Percentiles rank a stretch among this genome's conserved stretches.
These are phyloP conservation scores for Chrysina gloriosa DNA, from an alignment of 2,888 invertebrate genomes.

Conservation along the genomic window DNA sequence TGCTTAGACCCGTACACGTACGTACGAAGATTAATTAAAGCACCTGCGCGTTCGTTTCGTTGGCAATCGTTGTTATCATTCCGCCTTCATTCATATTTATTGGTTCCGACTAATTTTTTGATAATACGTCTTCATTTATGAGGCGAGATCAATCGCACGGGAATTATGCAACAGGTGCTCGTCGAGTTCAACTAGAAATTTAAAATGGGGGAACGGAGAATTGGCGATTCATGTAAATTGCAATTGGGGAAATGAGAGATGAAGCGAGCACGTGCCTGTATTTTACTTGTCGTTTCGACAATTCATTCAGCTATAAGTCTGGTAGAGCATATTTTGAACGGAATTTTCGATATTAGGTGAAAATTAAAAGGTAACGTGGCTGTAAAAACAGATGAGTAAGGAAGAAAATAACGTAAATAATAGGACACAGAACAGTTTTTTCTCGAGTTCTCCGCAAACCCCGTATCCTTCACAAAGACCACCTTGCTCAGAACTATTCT, in stretches of 20 bases:
- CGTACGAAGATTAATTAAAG: not conserved
- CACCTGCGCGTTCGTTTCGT: conserved; percentile 2
- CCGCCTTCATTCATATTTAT: conserved; percentile 6
- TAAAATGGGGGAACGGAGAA: not conserved
- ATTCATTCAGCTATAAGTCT: too few relatives aligned
- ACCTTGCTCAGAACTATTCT: too few relatives aligned
- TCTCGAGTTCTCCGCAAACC: too few relatives aligned
- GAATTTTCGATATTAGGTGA: too few relatives aligned
- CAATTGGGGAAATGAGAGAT: not conserved
- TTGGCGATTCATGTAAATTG: not conserved
- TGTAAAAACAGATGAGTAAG: too few relatives aligned
- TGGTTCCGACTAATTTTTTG: not conserved
- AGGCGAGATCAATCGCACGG: not conserved
- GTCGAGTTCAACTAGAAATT: not conserved
- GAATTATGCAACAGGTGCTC: conserved; percentile 8
- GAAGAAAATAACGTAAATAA: too few relatives aligned
- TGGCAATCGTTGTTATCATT: conserved; percentile 12
- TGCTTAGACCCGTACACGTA: not conserved
- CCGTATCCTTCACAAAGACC: too few relatives aligned
- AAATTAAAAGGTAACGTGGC: too few relatives aligned
- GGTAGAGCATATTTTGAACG: too few relatives aligned
- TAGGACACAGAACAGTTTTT: too few relatives aligned
- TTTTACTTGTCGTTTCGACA: too few relatives aligned
- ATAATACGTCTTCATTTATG: conserved; percentile 1
- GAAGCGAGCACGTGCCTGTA: not conserved